Evolutionary conservation across 2,888 invertebrate species (phyloP), one percentile per base, ranked within the genome.

Genomic region (Steromphala cineraria): DNA sequence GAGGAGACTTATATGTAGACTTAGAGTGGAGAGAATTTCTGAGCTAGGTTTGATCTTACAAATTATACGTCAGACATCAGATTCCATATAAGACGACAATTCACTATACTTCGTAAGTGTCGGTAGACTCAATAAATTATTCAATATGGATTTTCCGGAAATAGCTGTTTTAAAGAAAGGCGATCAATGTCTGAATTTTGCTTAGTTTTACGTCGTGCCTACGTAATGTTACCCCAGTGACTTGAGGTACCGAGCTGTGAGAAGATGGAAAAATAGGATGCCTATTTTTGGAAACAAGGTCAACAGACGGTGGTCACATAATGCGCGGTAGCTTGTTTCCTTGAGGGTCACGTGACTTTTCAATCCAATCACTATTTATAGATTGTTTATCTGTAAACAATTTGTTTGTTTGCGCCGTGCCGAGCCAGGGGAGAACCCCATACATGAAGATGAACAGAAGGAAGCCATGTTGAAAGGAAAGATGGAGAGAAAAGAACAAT

Each of bases 331-430:
- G 83, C 82, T 80, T 81, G 81, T 83, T 83, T 83, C 81, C 82
- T 83, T 82, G 77, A 85, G 84, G 83, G 86, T 87, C 90, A 90
- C 89, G 90, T 90, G 90, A 88, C 86, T 80, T 85, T 85, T 87
- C 86, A 90, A 89, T 86, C 89, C 90, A 90, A 89, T 89, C 90
- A 88, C 86, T 88, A 88, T 82, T 87, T 86, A 87, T 85, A 84
- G 83, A 86, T 89, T 90, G 89, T 89, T 90, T 90, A 90, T 87
- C 88, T 83, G 88, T 89, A 89, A 90, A 89, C 89, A 90, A 90
- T 82, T 90, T 90, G 89, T 89, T 90, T 90, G 89, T 90, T 91
- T 90, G 90, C 91, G 87, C 91, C 89, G 81, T 91, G 90, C 85
- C 85, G 83, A 85, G 87, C 86, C 83, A 88, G 83, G 81, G 87